These are phyloP conservation scores for Mycteria americana DNA, from an alignment of 2,797 vertebrate species.

Conservation along the genomic window DNA sequence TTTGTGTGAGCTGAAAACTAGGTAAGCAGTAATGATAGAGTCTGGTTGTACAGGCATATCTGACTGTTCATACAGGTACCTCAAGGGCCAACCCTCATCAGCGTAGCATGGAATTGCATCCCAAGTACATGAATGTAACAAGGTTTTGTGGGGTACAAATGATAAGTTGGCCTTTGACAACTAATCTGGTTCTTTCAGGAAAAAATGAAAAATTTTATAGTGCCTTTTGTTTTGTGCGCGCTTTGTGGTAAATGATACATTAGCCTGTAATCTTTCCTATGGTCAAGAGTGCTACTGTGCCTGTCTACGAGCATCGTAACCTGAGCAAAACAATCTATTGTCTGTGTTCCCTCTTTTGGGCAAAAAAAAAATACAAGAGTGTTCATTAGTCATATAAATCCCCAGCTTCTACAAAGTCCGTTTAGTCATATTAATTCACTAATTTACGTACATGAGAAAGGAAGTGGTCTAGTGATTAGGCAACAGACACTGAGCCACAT, in stretches of 20 bases:
- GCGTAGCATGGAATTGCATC: accelerated
- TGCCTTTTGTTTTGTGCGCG: not conserved
- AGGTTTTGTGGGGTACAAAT: not conserved
- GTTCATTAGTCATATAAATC: not conserved
- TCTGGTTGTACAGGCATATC: not conserved
- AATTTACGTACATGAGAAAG: not conserved
- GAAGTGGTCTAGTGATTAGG: not conserved
- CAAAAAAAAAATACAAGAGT: not conserved
- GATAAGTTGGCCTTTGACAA: not conserved
- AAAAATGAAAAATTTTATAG: not conserved
- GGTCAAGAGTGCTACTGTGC: not conserved
- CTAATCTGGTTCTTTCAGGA: not conserved
- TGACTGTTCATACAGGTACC: not conserved
- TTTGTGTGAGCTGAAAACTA: not conserved
- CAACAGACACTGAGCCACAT: accelerated
- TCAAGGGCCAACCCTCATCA: not conserved
- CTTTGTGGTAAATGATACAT: not conserved
- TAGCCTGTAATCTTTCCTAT: not conserved
- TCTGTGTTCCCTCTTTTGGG: not conserved
- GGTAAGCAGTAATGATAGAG: not conserved
- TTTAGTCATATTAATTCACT: not conserved
- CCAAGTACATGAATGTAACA: not conserved
- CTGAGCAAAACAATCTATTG: not conserved
- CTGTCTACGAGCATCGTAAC: not conserved
- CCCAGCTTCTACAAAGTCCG: not conserved